Evolutionary conservation across 2,888 invertebrate species (phyloP).

Genomic region (Trypoxylon attenuatum): DNA sequence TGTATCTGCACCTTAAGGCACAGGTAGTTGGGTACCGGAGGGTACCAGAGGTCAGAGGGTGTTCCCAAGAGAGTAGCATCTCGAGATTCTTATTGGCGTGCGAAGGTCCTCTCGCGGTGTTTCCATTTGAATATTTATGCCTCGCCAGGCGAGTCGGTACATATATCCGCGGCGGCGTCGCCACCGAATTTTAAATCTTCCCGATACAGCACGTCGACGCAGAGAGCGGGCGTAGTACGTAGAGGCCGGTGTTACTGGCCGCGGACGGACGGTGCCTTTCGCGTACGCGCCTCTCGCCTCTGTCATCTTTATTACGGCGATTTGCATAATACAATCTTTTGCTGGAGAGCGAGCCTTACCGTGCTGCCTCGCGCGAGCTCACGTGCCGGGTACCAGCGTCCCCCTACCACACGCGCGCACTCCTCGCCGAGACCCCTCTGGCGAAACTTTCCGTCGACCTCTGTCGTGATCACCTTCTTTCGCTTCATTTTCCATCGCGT

Average conservation of each 20-base stretch:
- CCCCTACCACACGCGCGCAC: background rate
- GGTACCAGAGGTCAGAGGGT: background rate
- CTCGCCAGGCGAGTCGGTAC: background rate
- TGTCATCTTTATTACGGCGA: constrained; percentile 50
- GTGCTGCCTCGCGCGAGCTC: background rate
- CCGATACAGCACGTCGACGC: constrained; percentile 7
- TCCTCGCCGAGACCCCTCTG: background rate
- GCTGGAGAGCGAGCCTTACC: constrained; percentile 10
- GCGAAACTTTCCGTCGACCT: background rate
- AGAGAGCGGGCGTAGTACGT: background rate
- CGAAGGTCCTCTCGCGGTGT: background rate
- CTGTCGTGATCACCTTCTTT: background rate
- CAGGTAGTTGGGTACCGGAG: too few species aligned
- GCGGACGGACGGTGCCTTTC: background rate
- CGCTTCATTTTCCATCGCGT: too few species aligned
- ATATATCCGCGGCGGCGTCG: constrained; percentile 16
- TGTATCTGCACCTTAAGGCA: too few species aligned
- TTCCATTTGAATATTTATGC: constrained; percentile 15
- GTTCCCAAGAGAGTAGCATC: background rate
- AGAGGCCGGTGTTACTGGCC: background rate
- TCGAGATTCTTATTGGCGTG: background rate
- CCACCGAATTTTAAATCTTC: constrained; percentile 26
- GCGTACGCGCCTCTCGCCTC: constrained; percentile 4
- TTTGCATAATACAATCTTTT: constrained; percentile 57
- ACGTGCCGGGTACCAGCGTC: constrained; percentile 1